Percentiles rank a stretch among this genome's conserved stretches.
These are phyloP conservation scores for Mormyrus iriodes DNA, from an alignment of 2,113 vertebrate species.

Conservation along the genomic window DNA sequence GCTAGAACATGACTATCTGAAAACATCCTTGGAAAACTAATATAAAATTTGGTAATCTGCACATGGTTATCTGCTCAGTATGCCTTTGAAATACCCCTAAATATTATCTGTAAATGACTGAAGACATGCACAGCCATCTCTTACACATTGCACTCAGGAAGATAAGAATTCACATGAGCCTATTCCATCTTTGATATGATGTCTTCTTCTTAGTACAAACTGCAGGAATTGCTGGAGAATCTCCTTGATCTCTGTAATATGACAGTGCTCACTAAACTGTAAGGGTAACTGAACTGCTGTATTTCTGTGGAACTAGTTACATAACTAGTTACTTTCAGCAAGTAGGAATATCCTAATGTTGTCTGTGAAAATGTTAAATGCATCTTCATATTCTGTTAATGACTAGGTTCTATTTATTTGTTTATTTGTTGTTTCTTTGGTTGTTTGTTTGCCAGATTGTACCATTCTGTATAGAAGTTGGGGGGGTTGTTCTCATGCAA, in stretches of 20 bases:
- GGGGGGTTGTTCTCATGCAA: neutral
- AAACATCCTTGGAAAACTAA: neutral
- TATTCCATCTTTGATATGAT: conserved; percentile 37
- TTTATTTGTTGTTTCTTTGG: too few relatives aligned
- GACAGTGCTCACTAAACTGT: conserved; percentile 38
- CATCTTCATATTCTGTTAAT: neutral
- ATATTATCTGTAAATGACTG: conserved; percentile 29
- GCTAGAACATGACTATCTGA: neutral
- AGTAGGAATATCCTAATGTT: neutral
- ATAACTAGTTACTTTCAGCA: neutral
- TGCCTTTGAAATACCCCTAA: conserved; percentile 21
- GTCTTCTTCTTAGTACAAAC: conserved; percentile 47
- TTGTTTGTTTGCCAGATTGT: neutral
- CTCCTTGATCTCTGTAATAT: conserved; percentile 46
- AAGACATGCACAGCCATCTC: conserved; percentile 41
- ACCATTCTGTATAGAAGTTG: neutral
- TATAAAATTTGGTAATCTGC: neutral
- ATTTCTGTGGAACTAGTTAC: conserved; percentile 29
- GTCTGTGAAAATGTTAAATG: neutral
- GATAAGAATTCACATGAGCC: conserved; percentile 49
- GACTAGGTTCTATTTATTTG: neutral
- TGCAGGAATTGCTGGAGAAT: conserved; percentile 36
- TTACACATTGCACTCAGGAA: conserved; percentile 27
- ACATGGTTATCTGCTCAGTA: neutral
- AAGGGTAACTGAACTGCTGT: conserved; percentile 49